Conservation (phyloP, 2,113 vertebrate genomes). For the Motacilla tschutschensis region DNA sequence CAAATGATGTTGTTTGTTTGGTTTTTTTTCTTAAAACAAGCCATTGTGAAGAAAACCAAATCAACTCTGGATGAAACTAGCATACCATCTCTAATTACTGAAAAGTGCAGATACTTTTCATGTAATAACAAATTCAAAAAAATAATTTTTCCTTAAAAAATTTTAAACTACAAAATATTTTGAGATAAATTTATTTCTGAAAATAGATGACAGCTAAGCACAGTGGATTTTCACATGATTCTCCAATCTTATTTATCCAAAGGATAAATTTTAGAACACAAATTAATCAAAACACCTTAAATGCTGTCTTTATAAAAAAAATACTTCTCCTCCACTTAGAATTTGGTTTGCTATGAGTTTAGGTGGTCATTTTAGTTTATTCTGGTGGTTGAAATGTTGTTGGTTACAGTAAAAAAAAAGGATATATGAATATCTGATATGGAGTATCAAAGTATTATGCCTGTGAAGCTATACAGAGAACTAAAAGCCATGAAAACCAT, state of each 20-base stretch:
- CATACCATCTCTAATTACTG: not conserved
- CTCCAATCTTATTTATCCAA: not conserved
- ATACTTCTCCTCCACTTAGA: not conserved
- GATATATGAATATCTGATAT: not conserved
- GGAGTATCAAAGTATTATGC: not conserved
- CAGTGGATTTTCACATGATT: not conserved
- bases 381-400: not conserved
- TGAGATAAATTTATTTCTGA: not conserved
- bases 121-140: not conserved
- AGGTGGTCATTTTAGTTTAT: not conserved
- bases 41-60: not conserved
- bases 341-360: not conserved
- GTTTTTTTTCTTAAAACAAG: not conserved
- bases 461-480: not conserved
- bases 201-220: rapidly evolving
- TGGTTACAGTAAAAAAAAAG: not conserved
- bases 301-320: not conserved
- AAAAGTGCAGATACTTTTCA: not conserved
- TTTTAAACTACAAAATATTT: not conserved
- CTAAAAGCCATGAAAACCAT: not conserved
- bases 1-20: not conserved
- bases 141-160: not conserved
- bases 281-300: not conserved
- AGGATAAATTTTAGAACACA: not conserved
- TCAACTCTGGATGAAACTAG: not conserved